Evolutionary conservation across 2,888 invertebrate genomes (phyloP), one percentile per base, ranked within the genome.

Genomic region (Galeruca laticollis): DNA sequence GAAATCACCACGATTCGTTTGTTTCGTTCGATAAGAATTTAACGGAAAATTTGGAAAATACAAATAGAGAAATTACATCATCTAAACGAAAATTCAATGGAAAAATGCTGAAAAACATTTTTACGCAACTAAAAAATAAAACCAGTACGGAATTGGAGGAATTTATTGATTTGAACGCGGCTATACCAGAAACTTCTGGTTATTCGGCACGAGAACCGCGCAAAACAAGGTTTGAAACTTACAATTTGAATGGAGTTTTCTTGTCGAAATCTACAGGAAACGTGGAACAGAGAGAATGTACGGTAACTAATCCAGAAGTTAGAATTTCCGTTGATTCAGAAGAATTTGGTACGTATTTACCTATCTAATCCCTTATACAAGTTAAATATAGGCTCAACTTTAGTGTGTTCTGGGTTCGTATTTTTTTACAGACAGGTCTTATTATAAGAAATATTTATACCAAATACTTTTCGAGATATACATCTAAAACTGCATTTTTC

Each of bases 21-120:
- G 35, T 2, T 2, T 31, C 56, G 1, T 35, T 57, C 3, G 15
- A 35, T 33, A 57, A 20, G 15, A 57, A 10, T 5, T 15, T 35
- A 0, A 10, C 10, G 1, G 33, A 18, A 9, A 10, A 15, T 11
- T 10, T 18, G 35, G 6, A 57, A 33, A 31, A 18, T 11, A 10
- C 15, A 8, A 3, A 31, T 35, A 15, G 10, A 15, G 5, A 26
- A 15, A 56, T 15, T 13, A 4, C 5, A 1, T 4, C n/a, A n/a
- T 6, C 2, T 9, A 47, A 47, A 35, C 33, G 40, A 33, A 47
- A 15, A 51, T 59, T 20, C 3, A 49, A 66, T 15, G 66, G 66
- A n/a, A 66, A 60, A 51, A 35, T 21, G 10, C 15, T 66, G n/a
- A 59, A 60, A 15, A 59, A 66, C 57, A 59, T 66, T n/a, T 66